These are phyloP conservation scores for Lasioglossum albipes DNA, from an alignment of 1,140 invertebrate species.

Conservation along the genomic window DNA sequence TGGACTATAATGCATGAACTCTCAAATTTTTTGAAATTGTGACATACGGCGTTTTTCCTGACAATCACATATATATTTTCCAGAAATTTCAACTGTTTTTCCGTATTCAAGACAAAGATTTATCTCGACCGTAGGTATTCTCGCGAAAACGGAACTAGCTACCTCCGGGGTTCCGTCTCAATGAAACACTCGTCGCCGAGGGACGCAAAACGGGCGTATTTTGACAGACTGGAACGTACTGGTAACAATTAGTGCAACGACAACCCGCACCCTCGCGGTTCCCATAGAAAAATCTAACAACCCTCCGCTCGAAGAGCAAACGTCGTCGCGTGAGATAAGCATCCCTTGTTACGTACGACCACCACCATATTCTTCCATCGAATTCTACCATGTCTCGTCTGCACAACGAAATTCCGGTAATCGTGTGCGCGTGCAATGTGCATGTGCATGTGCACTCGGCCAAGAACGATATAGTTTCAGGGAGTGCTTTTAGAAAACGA, in stretches of 20 bases:
- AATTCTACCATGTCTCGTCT: no score
- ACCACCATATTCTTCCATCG: not conserved
- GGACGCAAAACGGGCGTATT: conserved; percentile 34
- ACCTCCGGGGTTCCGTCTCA: not conserved
- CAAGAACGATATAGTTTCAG: conserved; percentile 28
- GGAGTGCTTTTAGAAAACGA: conserved; percentile 13
- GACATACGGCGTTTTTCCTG: no score
- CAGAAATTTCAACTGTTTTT: no score
- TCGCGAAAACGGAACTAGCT: no score
- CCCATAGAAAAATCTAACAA: conserved; percentile 49
- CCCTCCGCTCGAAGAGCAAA: conserved; percentile 61
- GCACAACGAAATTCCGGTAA: no score
- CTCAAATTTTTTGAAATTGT: no score
- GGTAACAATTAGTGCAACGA: conserved; percentile 73
- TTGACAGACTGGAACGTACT: conserved; percentile 36
- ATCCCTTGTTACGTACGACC: conserved; percentile 34
- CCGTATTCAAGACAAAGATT: no score
- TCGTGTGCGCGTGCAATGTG: not conserved
- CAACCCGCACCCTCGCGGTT: conserved; percentile 43
- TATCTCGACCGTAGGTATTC: no score
- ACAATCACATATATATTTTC: no score
- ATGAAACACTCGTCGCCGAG: not conserved
- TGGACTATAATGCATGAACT: no score
- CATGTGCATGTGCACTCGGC: not conserved
- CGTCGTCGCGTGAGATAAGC: conserved; percentile 51